A percentile compares a stretch with the other conserved stretches of the same genome.
Conservation (phyloP, 2,113 vertebrate species). For the Catagonus wagneri region DNA sequence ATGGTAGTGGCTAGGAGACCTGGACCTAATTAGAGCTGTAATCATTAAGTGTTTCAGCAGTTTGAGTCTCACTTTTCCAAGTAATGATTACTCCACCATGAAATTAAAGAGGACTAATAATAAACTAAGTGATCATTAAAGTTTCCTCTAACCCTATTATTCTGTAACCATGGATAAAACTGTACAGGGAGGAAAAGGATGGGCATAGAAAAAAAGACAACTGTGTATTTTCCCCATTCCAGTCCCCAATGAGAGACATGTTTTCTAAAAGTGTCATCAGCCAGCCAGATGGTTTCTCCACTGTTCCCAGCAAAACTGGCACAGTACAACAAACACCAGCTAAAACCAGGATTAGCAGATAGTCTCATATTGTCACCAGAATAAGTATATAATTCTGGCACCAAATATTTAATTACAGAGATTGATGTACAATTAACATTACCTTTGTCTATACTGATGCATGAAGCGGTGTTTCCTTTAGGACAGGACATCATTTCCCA, state of each 20-base stretch:
- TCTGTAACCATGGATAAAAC: neutral
- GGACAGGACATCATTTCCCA: constrained; percentile 82
- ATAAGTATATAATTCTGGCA: neutral
- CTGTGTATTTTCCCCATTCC: neutral
- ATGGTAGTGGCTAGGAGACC: neutral
- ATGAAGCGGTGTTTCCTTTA: constrained; percentile 68
- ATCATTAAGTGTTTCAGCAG: neutral
- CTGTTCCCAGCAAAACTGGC: neutral
- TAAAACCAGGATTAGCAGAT: neutral
- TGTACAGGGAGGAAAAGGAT: neutral
- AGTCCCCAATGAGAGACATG: neutral
- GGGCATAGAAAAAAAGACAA: neutral
- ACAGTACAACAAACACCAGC: neutral
- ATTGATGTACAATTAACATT: constrained; percentile 19
- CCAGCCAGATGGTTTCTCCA: neutral
- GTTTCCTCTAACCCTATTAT: neutral
- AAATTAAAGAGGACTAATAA: neutral
- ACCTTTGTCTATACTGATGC: constrained; percentile 88
- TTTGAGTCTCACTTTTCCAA: neutral
- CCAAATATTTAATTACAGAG: neutral
- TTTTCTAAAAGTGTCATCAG: neutral
- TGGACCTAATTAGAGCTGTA: neutral
- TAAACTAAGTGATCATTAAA: neutral
- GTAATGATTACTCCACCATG: neutral
- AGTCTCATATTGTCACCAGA: neutral